A percentile compares a stretch with the other conserved stretches of the same genome.
Conservation (phyloP, 2,888 invertebrate species). For the Furcula furcula region DNA sequence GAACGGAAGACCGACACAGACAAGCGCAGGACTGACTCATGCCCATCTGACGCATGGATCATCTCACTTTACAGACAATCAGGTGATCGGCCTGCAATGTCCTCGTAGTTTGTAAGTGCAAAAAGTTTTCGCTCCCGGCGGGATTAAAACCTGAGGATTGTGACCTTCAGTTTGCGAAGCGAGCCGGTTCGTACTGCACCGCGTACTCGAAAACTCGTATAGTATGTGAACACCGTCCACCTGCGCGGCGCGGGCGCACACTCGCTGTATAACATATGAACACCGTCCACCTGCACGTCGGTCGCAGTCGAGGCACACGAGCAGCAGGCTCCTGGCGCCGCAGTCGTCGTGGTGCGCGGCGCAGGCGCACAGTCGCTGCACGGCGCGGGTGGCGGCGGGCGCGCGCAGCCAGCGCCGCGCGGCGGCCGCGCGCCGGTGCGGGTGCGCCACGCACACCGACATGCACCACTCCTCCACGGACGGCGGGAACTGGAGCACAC, state of each 20-base stretch:
- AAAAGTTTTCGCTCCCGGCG: no score
- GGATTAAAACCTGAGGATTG: no score
- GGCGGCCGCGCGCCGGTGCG: constrained; percentile 40
- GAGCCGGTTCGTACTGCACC: no score
- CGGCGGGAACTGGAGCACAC: constrained; percentile 40
- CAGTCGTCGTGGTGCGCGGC: constrained; percentile 1
- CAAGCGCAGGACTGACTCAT: no score
- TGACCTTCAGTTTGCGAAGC: no score
- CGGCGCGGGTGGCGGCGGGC: constrained; percentile 5
- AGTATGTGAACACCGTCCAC: no score
- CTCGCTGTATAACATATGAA: neutral
- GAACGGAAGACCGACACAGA: no score
- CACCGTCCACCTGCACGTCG: constrained; percentile 23
- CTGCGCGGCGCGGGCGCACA: constrained; percentile 1
- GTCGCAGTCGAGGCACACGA: constrained; percentile 25
- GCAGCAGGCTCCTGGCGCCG: constrained; percentile 21
- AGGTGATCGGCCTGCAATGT: no score
- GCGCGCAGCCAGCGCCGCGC: constrained; percentile 54
- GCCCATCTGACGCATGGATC: no score
- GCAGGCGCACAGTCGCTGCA: constrained; percentile 8
- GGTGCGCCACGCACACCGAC: constrained; percentile 60
- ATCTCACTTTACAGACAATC: no score
- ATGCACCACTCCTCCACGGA: constrained; percentile 61
- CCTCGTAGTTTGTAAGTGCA: no score
- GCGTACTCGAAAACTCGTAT: no score